phyloP scores from a whole-genome alignment of 2,888 invertebrate species.

The Cancer borealis region DNA sequence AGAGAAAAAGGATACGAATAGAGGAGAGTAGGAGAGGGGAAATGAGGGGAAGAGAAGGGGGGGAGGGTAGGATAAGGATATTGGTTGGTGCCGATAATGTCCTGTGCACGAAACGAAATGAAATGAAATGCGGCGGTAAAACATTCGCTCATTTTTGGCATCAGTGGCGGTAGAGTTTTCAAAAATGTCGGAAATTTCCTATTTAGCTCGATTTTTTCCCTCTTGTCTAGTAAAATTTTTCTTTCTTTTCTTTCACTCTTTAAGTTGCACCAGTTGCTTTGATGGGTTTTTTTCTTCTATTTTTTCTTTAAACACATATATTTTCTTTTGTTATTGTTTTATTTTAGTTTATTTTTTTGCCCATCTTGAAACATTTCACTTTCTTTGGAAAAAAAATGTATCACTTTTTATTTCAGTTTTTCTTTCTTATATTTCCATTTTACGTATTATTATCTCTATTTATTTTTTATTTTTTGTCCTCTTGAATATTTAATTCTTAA shows the following conservation, averaged over 20 bases:
- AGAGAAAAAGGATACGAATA: not conserved
- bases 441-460: not conserved
- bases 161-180: not conserved
- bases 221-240: no score
- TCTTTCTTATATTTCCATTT: not conserved
- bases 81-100: not conserved
- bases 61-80: not conserved
- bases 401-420: not conserved
- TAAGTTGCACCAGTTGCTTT: no score
- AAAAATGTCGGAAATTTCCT: not conserved
- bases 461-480: not conserved
- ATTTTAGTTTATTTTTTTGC: no score
- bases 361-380: no score
- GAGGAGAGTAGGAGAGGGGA: not conserved
- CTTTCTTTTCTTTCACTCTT: no score
- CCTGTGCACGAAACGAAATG: not conserved
- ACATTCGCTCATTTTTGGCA: not conserved
- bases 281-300: no score
- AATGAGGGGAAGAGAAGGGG: not conserved
- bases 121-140: not conserved
- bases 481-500: not conserved
- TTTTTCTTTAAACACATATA: no score
- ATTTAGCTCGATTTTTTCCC: not conserved
- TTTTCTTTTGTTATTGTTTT: no score
- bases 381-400: not conserved